Base-by-base conservation (phyloP, 2,113 vertebrate species). In the Corythornis madagascariensis region DNA sequence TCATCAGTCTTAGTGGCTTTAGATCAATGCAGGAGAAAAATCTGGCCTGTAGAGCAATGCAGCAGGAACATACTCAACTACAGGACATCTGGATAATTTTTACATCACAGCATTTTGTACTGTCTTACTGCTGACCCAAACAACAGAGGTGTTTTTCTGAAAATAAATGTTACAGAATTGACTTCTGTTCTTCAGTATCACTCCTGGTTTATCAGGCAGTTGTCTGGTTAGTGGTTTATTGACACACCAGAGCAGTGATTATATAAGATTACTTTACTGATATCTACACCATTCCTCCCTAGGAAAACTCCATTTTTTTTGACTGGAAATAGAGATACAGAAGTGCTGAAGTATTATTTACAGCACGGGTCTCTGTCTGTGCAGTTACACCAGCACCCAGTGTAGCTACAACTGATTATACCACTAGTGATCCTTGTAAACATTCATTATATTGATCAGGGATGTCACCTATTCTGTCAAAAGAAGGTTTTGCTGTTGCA, bases 1-100 rank as follows among this genome's bases (percentile, higher is more conserved):
- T 38, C 31, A 13, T 12, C 21, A 10, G 2, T 60, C 67, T 57
- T 10, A 50, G 59, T 24, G 40, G 33, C 35, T 93, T 38, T 63
- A 33, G n/a, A 12, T 20, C 40, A 12, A 47, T 0, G 3, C 3
- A 20, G 61, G 67, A 31, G 10, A 29, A 7, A 75, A 73, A 40
- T 33, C 35, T 31, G 18, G 20, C 18, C 60, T 0, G 0, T 2
- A 17, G 14, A 82, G 7, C 66, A 12, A 11, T 1, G 2, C 20
- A 45, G 25, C 1, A 7, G 74, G 45, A 87, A n/a, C 9, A 8
- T 65, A 11, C 84, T 45, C 50, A n/a, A 0, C 0, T 14, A 15
- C 24, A 61, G 63, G 81, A 66, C 85, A 89, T 13, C 75, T 82
- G 91, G 59, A 78, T 89, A 40, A 61, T 64, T n/a, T 28, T 26